Base-by-base conservation (phyloP, 2,113 vertebrate species). In the Hyla sarda region DNA sequence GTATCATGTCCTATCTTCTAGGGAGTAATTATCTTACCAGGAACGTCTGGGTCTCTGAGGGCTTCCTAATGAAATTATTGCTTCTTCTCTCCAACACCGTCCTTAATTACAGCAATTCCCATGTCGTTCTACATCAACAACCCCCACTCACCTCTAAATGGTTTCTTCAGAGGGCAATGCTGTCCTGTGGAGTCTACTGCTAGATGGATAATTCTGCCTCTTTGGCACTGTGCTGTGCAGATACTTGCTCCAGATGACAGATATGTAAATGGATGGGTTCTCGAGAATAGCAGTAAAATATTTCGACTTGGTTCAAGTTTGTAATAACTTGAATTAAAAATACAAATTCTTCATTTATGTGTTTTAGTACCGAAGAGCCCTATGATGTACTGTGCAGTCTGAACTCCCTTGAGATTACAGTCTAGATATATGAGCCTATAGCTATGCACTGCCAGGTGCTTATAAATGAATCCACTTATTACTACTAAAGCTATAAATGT, bases 31-130 rank as follows among this genome's bases (percentile, higher is more conserved):
- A 80, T 30, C 52, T 60, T 41, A 62, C 23, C 34, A 80, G 54
- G n/a, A 23, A 37, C 34, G 52, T 37, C 76, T 62, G 23, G 58
- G 50, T 21, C 50, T 58, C 77, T 62, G 54, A n/a, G 32, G 32
- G 14, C 11, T n/a, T 45, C 58, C 16, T 80, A 80, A 80, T 80
- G 41, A 80, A 80, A 14, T 45, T 13, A 80, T 80, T 62, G 23
- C 23, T 60, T 54, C 32, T 58, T 37, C 32, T 19, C 21, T 79
- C 77, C 76, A 78, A 79, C 30, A 14, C 76, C 28, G 34, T 37
- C 32, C 48, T 74, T 83, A 74, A 83, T 83, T 83, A 83, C 69
- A 74, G 50, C n/a, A 58, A 73, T 83, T 83, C n/a, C 30, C 12
- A 80, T 19, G 1, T 69, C 82, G 41, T 54, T 25, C 8, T 58